Percentiles rank a stretch among this genome's conserved stretches.
These are phyloP conservation scores for Hydrolagus colliei DNA, from an alignment of 2,797 vertebrate species.

Conservation along the genomic window DNA sequence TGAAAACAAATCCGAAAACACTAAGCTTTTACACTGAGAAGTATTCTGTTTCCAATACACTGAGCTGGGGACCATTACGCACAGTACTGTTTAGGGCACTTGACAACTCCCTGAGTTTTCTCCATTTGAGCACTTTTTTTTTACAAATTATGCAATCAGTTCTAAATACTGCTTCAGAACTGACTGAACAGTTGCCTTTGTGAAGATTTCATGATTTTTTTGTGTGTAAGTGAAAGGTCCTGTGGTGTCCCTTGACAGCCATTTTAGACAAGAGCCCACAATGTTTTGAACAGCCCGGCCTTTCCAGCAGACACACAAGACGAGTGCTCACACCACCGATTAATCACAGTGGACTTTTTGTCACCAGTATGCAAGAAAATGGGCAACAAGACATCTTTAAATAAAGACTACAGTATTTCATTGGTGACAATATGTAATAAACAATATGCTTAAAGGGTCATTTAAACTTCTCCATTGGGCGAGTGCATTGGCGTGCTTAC, in stretches of 20 bases:
- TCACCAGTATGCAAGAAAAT: background rate
- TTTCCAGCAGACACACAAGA: background rate
- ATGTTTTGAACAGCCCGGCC: background rate
- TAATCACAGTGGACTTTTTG: background rate
- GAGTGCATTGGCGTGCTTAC: no score
- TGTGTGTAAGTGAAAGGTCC: background rate
- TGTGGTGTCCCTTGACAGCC: background rate
- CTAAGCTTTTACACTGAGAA: background rate
- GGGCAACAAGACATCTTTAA: no score
- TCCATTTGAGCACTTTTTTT: background rate
- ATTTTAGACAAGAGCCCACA: background rate
- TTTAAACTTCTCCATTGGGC: no score
- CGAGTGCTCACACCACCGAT: background rate
- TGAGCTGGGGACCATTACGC: background rate
- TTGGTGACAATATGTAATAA: background rate
- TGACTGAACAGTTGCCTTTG: background rate
- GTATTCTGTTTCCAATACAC: background rate
- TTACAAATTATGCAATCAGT: background rate
- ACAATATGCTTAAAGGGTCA: no score
- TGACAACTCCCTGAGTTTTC: background rate
- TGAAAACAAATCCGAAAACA: conserved; percentile 4
- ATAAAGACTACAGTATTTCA: no score
- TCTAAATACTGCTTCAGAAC: background rate
- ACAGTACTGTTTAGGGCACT: background rate
- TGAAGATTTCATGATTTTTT: background rate